phyloP scores from a whole-genome alignment of 2,797 vertebrate genomes.

The Danio albolineatus region DNA sequence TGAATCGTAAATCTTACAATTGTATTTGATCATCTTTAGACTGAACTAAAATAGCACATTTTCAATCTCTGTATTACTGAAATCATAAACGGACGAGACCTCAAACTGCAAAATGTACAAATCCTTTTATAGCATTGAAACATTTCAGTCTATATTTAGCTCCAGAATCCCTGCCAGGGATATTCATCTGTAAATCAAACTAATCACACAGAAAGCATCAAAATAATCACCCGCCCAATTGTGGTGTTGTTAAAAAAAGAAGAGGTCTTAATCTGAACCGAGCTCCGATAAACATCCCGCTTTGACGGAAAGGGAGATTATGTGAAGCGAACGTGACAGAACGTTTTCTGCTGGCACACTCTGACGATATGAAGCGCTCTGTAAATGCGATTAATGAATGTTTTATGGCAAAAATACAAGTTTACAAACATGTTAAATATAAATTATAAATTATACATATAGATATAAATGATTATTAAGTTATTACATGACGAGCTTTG shows the following conservation, averaged over 20 bases:
- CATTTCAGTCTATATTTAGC: slow-evolving; percentile 30
- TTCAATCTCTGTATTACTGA: background rate
- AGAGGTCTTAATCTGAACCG: slow-evolving; percentile 35
- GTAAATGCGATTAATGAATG: background rate
- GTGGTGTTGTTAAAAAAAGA: background rate
- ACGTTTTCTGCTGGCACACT: background rate
- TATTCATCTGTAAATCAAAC: slow-evolving; percentile 35
- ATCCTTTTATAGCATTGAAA: background rate
- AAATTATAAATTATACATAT: too few relatives aligned
- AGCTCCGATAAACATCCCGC: slow-evolving; percentile 25
- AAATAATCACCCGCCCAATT: slow-evolving; percentile 16
- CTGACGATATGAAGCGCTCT: background rate
- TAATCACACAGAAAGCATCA: slow-evolving; percentile 25
- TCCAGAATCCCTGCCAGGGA: slow-evolving; percentile 20
- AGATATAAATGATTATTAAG: too few relatives aligned
- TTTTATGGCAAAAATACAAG: too few relatives aligned
- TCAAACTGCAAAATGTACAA: background rate
- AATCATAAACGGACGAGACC: background rate
- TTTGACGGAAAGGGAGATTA: slow-evolving; percentile 14
- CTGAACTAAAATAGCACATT: background rate
- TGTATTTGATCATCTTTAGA: background rate
- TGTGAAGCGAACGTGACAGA: background rate
- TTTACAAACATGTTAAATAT: too few relatives aligned
- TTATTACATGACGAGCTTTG: too few relatives aligned
- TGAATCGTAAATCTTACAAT: background rate